Evolutionary conservation across 92 coral and sea anemone species (phyloP), one percentile per base, ranked within the genome.

Genomic region (Bergia puertoricense): DNA sequence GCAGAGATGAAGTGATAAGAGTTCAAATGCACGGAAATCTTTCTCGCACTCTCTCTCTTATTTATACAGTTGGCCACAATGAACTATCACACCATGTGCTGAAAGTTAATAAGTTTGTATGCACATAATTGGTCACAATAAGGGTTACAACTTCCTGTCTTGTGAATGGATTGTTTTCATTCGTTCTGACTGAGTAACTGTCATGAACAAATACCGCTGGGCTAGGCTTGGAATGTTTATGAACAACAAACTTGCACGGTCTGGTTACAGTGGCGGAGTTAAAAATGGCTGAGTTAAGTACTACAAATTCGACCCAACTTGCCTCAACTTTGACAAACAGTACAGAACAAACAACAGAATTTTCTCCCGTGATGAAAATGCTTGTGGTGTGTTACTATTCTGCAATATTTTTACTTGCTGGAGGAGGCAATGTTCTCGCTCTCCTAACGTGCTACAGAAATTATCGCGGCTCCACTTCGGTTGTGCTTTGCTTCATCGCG

Each of bases 301-400:
- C 43, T 1, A 69, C 87, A 6, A 18, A 40, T n/a, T 82, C 76
- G 11, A 30, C 37, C 9, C 4, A 46, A 46, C 67, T 84, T 18
- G 7, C 87, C 1, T 84, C 77, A 46, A 36, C 62, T 71, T 16
- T 48, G 5, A 71, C 79, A 84, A 84, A 72, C 23, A 84, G 66
- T 20, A 69, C 50, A 38, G 76, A 40, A n/a, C 18, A 23, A 20
- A 20, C 74, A 65, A 14, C n/a, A 4, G 79, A 69, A 36, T 84
- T 84, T 73, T 84, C 87, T 68, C 79, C 87, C 39, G 87, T 71
- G 41, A 71, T 84, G 87, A 84, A 72, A 71, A 50, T 46, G 37
- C 87, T 84, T 36, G 67, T 84, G 87, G 87, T 84, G 66, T n/a
- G 7, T 48, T 84, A 71, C 67, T 84, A 71, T 48, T 69, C 87